These are phyloP conservation scores for Drosophila neotestacea DNA, from an alignment of 2,888 invertebrate genomes.

Conservation along the genomic window DNA sequence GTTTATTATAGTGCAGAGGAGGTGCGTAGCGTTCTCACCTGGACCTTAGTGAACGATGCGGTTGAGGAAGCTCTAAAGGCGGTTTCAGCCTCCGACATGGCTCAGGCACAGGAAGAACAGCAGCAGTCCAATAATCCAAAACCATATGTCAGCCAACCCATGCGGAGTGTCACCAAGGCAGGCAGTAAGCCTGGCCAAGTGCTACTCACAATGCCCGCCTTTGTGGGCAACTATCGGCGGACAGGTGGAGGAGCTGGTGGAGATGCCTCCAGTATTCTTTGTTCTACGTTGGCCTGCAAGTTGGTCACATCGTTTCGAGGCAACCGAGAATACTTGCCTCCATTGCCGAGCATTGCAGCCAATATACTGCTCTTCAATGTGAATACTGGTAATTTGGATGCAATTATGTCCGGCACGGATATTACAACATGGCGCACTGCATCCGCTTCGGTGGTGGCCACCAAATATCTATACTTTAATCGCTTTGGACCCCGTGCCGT, in stretches of 20 bases:
- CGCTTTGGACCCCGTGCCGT: constrained; percentile 62
- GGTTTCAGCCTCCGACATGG: constrained; percentile 43
- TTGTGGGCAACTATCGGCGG: constrained; percentile 83
- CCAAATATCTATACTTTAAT: constrained; percentile 85
- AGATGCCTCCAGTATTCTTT: constrained; percentile 57
- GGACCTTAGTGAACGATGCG: constrained; percentile 84
- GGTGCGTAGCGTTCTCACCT: constrained; percentile 83
- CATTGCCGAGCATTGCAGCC: constrained; percentile 85
- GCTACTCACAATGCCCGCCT: constrained; percentile 86
- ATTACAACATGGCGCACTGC: constrained; percentile 88
- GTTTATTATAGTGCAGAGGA: constrained; percentile 80
- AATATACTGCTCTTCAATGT: constrained; percentile 85
- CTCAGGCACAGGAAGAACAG: background rate
- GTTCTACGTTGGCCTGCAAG: constrained; percentile 85
- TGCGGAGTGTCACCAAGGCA: constrained; percentile 77
- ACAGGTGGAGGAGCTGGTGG: constrained; percentile 30
- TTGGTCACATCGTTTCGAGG: constrained; percentile 85
- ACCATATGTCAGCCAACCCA: constrained; percentile 79
- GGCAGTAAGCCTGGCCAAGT: constrained; percentile 70
- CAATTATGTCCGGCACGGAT: constrained; percentile 86
- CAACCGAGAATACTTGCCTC: constrained; percentile 80
- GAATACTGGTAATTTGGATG: constrained; percentile 85
- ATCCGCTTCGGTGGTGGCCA: constrained; percentile 87
- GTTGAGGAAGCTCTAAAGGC: constrained; percentile 84
- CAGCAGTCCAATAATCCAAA: background rate